These are phyloP conservation scores for Podocnemis expansa DNA, from an alignment of 2,113 vertebrate species.

Conservation along the genomic window DNA sequence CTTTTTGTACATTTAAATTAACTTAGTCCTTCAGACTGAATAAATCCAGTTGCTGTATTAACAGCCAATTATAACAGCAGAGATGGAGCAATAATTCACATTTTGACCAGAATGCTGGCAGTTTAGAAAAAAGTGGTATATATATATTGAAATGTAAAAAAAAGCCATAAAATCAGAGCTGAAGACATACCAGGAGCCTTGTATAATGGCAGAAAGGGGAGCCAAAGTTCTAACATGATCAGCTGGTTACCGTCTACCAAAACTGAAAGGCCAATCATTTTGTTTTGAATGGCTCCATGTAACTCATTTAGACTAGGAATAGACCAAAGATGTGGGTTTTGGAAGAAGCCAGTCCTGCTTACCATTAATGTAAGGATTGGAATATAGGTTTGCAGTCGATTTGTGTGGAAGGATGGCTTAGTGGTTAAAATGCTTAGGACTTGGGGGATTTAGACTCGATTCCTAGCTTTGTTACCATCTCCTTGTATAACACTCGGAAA, in stretches of 20 bases:
- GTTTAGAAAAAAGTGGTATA: conserved; percentile 32
- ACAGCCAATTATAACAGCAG: conserved; percentile 77
- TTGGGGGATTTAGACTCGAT: not conserved
- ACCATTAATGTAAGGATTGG: not conserved
- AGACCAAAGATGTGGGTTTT: not conserved
- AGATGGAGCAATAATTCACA: conserved; percentile 73
- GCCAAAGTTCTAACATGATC: conserved; percentile 69
- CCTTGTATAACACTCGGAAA: not conserved
- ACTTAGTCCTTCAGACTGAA: conserved; percentile 68
- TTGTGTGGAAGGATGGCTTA: not conserved
- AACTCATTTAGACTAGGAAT: conserved; percentile 28
- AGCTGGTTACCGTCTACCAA: conserved; percentile 46
- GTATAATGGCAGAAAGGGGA: conserved; percentile 31
- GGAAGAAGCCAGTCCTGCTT: not conserved
- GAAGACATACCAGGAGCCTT: conserved; percentile 61
- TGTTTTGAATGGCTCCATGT: conserved; percentile 50
- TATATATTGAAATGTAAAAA: conserved; percentile 39
- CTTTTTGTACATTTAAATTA: conserved; percentile 79
- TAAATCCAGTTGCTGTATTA: conserved; percentile 65
- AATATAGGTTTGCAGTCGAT: not conserved
- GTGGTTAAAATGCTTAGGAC: not conserved
- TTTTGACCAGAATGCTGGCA: conserved; percentile 71
- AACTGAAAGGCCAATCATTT: conserved; percentile 55
- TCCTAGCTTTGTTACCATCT: not conserved
- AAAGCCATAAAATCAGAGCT: conserved; percentile 65